Evolutionary conservation across 2,113 vertebrate species (phyloP).

Genomic region (Circaetus gallicus): DNA sequence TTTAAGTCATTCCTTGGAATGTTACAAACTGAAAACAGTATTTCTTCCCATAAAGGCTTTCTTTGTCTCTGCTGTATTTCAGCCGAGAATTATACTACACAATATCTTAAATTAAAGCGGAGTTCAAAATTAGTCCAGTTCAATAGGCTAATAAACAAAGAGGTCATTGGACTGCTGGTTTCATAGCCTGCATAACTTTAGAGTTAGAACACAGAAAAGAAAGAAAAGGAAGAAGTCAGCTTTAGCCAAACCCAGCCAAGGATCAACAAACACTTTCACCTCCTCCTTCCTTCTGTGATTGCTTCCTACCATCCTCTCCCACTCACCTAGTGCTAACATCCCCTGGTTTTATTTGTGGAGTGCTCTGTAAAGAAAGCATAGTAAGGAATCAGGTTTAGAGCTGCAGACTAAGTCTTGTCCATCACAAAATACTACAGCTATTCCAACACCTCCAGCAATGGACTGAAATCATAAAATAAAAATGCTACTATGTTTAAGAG

Average conservation of each 20-base stretch:
- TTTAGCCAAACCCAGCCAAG: background rate
- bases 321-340: background rate
- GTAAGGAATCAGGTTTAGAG: background rate
- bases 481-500: background rate
- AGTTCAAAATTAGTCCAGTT: constrained; percentile 8
- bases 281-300: background rate
- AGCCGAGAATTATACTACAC: background rate
- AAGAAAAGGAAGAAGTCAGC: background rate
- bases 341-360: background rate
- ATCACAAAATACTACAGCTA: background rate
- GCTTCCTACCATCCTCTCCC: background rate
- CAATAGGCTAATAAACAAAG: background rate
- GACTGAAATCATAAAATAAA: background rate
- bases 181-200: background rate
- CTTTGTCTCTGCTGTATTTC: background rate
- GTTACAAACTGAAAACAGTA: background rate
- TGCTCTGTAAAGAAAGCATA: too few relatives aligned
- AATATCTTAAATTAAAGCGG: background rate
- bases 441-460: background rate
- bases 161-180: background rate
- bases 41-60: background rate
- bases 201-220: background rate
- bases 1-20: background rate
- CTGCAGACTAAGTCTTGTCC: background rate
- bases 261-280: background rate